A percentile compares a stretch with the other conserved stretches of the same genome.
phyloP scores from a whole-genome alignment of 2,113 vertebrate species.

The Delphinus delphis region DNA sequence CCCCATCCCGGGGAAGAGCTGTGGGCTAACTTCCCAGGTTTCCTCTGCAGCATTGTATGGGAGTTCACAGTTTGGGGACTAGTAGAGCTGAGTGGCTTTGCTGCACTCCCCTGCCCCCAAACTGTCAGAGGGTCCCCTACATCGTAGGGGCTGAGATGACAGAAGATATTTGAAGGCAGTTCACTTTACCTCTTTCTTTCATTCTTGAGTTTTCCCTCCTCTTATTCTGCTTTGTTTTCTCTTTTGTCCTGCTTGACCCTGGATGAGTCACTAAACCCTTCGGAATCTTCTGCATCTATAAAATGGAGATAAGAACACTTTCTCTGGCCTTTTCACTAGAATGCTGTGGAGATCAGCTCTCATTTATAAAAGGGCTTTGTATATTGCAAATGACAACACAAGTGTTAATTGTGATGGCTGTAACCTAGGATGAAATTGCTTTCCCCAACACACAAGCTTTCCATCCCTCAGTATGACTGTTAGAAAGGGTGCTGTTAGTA shows the following conservation, averaged over 20 bases:
- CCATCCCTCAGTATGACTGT: not conserved
- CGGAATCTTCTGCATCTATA: not conserved
- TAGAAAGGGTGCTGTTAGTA: not conserved
- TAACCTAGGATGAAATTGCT: not conserved
- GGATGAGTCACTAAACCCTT: not conserved
- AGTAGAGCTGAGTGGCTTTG: not conserved
- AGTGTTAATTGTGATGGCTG: not conserved
- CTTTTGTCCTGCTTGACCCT: not conserved
- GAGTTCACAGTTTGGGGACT: not conserved
- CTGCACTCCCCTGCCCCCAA: not conserved
- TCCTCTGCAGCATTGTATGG: not conserved
- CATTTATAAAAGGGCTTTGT: not conserved
- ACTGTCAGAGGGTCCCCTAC: not conserved
- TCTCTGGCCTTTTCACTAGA: not conserved
- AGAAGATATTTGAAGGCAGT: not conserved
- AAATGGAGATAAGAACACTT: not conserved
- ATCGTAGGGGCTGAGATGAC: not conserved
- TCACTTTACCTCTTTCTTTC: not conserved
- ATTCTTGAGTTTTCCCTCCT: not conserved
- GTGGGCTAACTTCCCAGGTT: not conserved
- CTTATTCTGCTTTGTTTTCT: not conserved
- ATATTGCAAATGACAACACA: not conserved
- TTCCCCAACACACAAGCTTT: not conserved
- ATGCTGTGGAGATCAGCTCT: not conserved
- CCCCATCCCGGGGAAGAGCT: not conserved